These are phyloP conservation scores for Chunga burmeisteri DNA, from an alignment of 2,113 vertebrate species.

Conservation along the genomic window DNA sequence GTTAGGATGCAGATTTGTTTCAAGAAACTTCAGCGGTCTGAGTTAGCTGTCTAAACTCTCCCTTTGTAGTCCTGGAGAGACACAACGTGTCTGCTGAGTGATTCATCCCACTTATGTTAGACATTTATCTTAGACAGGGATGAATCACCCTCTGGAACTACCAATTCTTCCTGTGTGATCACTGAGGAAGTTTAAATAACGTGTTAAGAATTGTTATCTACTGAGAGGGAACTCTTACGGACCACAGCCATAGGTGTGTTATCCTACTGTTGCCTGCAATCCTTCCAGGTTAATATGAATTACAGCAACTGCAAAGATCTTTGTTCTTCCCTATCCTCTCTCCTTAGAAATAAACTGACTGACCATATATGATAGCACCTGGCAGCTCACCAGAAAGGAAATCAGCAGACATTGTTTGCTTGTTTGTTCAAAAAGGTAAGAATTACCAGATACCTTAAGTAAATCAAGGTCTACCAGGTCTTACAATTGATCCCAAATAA, in stretches of 20 bases:
- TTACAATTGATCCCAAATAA: background rate
- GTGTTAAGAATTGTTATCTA: background rate
- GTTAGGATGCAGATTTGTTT: background rate
- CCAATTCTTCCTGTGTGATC: background rate
- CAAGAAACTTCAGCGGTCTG: background rate
- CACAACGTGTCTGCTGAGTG: background rate
- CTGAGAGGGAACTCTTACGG: background rate
- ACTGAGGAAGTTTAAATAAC: background rate
- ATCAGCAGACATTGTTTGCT: background rate
- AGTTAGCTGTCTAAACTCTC: background rate
- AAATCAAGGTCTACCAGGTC: background rate
- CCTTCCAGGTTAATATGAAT: background rate
- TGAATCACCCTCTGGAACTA: slow-evolving; percentile 6
- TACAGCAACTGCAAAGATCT: background rate
- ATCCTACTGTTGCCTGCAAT: background rate
- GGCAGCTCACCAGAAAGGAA: background rate
- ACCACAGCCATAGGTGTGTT: background rate
- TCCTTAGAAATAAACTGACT: background rate
- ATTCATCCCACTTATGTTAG: background rate
- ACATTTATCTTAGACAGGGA: background rate
- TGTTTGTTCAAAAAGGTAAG: background rate
- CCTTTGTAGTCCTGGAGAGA: background rate
- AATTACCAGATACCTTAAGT: background rate
- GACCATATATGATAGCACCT: background rate
- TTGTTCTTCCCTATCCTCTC: background rate